Conservation (phyloP, 2,888 invertebrate genomes). For the Isoperla grammatica region DNA sequence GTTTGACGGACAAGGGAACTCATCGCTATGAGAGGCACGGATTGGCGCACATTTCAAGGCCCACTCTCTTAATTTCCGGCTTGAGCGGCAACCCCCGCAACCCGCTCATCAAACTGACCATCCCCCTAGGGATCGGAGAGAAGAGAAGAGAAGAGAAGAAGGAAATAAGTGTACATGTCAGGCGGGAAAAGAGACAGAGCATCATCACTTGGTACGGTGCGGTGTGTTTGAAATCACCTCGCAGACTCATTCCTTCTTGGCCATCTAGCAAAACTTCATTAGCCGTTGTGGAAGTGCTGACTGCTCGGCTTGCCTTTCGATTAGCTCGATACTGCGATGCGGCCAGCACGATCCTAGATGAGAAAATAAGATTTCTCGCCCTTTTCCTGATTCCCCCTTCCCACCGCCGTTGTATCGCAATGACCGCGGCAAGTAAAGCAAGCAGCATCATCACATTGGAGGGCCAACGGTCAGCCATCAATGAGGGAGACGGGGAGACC, state of each 20-base stretch:
- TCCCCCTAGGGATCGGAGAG: slow-evolving; percentile 2
- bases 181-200: slow-evolving; percentile 8
- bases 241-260: slow-evolving; percentile 20
- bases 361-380: slow-evolving; percentile 29
- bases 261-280: slow-evolving; percentile 28
- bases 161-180: slow-evolving; percentile 11
- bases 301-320: slow-evolving; percentile 29
- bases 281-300: slow-evolving; percentile 30
- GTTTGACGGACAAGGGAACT: slow-evolving; percentile 13
- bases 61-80: slow-evolving; percentile 29
- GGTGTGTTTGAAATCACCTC: slow-evolving; percentile 13
- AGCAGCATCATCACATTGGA: slow-evolving; percentile 25
- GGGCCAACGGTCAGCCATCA: slow-evolving; percentile 25
- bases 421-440: slow-evolving; percentile 3
- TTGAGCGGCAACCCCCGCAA: background rate
- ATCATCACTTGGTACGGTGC: slow-evolving; percentile 8
- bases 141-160: slow-evolving; percentile 8
- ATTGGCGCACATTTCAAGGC: slow-evolving; percentile 14
- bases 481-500: slow-evolving; percentile 14
- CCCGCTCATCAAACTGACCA: background rate
- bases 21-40: slow-evolving; percentile 24
- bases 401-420: slow-evolving; percentile 3
- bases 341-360: slow-evolving; percentile 24
- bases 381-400: slow-evolving; percentile 2
- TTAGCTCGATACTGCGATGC: slow-evolving; percentile 26